Conservation (phyloP, 2,113 vertebrate species). For the Perca fluviatilis region DNA sequence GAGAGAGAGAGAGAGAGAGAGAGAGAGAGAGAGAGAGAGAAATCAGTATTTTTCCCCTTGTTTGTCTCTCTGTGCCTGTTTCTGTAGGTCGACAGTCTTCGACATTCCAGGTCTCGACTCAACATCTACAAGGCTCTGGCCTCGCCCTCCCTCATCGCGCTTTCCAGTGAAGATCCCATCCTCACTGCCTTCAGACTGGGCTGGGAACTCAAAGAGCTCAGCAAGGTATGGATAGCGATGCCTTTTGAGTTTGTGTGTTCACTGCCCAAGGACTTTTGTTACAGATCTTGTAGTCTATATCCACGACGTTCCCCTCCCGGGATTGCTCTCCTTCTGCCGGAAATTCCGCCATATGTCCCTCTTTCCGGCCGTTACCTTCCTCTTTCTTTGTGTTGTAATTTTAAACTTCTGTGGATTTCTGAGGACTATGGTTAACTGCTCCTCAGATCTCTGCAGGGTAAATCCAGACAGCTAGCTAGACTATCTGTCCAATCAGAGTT, state of each 20-base stretch:
- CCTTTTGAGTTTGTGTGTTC: not conserved
- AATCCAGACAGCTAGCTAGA: too few species aligned
- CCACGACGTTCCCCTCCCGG: too few species aligned
- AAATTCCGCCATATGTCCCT: too few species aligned
- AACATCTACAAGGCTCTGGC: conserved; percentile 98
- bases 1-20: too few species aligned
- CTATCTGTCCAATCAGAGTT: too few species aligned
- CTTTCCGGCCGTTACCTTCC: too few species aligned
- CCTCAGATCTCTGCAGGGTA: too few species aligned
- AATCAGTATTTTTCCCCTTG: not conserved
- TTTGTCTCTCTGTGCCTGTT: not conserved
- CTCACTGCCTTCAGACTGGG: conserved; percentile 96
- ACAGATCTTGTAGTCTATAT: not conserved
- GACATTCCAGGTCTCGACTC: conserved; percentile 94
- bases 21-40: too few species aligned
- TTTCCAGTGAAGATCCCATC: conserved; percentile 91
- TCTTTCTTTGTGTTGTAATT: too few species aligned
- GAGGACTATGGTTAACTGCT: too few species aligned
- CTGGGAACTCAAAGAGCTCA: conserved; percentile 98
- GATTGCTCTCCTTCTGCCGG: too few species aligned
- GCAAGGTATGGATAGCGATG: conserved; percentile 80
- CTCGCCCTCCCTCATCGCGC: conserved; percentile 95
- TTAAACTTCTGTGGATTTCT: too few species aligned
- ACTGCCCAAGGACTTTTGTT: not conserved
- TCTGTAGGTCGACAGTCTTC: conserved; percentile 91